These are phyloP conservation scores for Pseudococcus jackbeardsleyi DNA, from an alignment of 2,888 invertebrate genomes.

Conservation along the genomic window DNA sequence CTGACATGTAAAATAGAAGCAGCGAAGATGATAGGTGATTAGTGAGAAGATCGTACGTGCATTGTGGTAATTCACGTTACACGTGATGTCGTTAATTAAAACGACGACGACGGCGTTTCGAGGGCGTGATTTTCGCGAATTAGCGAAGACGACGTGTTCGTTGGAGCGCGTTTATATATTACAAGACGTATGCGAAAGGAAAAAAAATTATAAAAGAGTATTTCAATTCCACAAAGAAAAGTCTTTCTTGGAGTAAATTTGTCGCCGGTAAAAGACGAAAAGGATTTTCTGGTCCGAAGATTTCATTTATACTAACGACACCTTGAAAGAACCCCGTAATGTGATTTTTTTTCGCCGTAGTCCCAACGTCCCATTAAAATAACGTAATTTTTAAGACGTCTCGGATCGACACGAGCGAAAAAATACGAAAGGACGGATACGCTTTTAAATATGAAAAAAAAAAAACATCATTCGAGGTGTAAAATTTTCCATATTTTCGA, in stretches of 20 bases:
- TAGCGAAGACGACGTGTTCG: not conserved
- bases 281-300: conserved; percentile 53
- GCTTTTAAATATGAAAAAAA: not conserved
- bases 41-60: not conserved
- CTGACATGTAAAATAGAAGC: conserved; percentile 3
- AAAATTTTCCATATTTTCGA: conserved; percentile 28
- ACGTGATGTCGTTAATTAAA: conserved; percentile 7
- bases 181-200: conserved; percentile 1
- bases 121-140: conserved; percentile 36
- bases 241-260: conserved; percentile 21
- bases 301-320: conserved; percentile 31
- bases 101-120: not conserved
- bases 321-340: conserved; percentile 4
- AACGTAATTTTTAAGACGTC: conserved; percentile 29
- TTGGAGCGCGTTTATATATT: not conserved
- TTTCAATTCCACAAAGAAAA: not conserved
- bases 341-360: conserved; percentile 28
- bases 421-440: not conserved
- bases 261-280: conserved; percentile 21
- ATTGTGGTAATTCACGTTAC: not conserved
- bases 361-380: conserved; percentile 33
- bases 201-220: not conserved
- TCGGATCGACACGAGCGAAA: not conserved
- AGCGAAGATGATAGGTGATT: not conserved
- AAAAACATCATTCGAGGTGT: not conserved